phyloP scores from a whole-genome alignment of 2,888 invertebrate genomes.

The Serripes groenlandicus region DNA sequence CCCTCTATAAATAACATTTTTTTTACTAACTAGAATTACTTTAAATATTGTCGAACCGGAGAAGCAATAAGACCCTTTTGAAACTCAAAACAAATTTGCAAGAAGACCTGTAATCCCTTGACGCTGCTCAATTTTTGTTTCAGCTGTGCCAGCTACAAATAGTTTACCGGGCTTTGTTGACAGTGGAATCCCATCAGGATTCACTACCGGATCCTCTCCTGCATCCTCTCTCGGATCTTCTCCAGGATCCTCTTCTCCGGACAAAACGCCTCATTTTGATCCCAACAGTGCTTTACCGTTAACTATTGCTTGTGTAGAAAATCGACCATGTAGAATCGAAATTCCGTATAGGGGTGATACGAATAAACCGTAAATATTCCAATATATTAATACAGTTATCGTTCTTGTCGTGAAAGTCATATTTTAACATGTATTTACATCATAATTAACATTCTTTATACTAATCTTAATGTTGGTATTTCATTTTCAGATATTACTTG shows the following conservation, averaged over 20 bases:
- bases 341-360: slow-evolving; percentile 20
- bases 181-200: too few relatives aligned
- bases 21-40: too few relatives aligned
- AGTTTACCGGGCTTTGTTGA: neutral
- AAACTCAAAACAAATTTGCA: too few relatives aligned
- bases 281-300: neutral
- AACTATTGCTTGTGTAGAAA: neutral
- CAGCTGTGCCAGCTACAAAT: neutral
- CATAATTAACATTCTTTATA: too few relatives aligned
- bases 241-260: neutral
- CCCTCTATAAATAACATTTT: too few relatives aligned
- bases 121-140: too few relatives aligned
- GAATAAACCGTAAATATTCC: slow-evolving; percentile 3
- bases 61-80: too few relatives aligned
- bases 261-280: slow-evolving; percentile 12
- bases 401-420: neutral
- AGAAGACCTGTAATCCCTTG: too few relatives aligned
- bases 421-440: neutral
- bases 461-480: too few relatives aligned
- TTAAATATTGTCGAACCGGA: too few relatives aligned
- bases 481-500: too few relatives aligned
- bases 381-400: neutral
- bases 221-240: neutral
- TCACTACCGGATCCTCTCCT: too few relatives aligned
- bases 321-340: neutral